Percentiles rank a stretch among this genome's conserved stretches.
Conservation (phyloP, 1,140 invertebrate species). For the Cryptotermes secundus region DNA sequence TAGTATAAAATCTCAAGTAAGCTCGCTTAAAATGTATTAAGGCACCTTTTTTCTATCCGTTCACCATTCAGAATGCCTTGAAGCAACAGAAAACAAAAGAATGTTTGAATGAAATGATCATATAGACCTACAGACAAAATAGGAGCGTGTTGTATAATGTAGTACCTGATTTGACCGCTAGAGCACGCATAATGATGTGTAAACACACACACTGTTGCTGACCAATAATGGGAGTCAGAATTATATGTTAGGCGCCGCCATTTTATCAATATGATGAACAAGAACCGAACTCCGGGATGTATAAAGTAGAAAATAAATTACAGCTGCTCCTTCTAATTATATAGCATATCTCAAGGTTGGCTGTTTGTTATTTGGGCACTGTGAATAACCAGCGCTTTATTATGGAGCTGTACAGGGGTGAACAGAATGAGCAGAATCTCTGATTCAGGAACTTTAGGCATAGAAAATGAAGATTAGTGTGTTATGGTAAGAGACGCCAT, state of each 20-base stretch:
- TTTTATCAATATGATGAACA: conserved; percentile 23
- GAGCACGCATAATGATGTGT: conserved; percentile 30
- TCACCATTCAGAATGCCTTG: not conserved
- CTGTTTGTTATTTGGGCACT: not conserved
- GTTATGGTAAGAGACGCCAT: too few species aligned
- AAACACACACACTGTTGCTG: conserved; percentile 25
- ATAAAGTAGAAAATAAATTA: conserved; percentile 17
- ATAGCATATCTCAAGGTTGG: conserved; percentile 3
- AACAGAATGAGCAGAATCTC: not conserved
- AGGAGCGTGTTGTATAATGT: not conserved
- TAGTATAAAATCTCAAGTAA: not conserved
- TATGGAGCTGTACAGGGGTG: not conserved
- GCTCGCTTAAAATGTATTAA: not conserved
- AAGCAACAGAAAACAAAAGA: not conserved
- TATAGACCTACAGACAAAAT: not conserved
- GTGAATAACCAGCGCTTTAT: not conserved
- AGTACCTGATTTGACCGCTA: conserved; percentile 22
- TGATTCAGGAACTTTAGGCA: too few species aligned
- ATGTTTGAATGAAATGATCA: not conserved
- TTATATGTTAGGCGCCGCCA: conserved; percentile 18
- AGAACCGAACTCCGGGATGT: not conserved
- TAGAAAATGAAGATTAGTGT: too few species aligned
- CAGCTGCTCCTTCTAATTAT: conserved; percentile 11
- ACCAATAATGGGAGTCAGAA: conserved; percentile 16
- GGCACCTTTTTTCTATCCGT: not conserved